These are phyloP conservation scores for Actenoides lindsayi DNA, from an alignment of 2,113 vertebrate species.

Conservation along the genomic window DNA sequence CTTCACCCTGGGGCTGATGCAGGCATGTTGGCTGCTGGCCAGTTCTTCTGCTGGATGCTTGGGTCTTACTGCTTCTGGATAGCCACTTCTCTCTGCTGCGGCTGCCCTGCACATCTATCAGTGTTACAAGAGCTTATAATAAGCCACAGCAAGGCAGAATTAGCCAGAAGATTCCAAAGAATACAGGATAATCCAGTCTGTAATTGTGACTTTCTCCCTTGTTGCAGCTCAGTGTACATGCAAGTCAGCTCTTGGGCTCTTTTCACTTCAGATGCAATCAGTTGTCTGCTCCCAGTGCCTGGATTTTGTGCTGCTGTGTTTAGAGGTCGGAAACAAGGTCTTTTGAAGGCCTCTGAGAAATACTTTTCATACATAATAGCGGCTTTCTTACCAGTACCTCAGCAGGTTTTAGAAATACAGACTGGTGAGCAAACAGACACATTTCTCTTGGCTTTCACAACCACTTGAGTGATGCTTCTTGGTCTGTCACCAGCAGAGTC, in stretches of 20 bases:
- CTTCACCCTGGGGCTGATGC: neutral
- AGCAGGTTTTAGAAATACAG: neutral
- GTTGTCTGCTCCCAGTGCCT: neutral
- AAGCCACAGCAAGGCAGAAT: constrained; percentile 7
- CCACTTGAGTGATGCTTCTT: neutral
- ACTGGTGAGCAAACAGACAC: neutral
- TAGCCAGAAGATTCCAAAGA: constrained; percentile 30
- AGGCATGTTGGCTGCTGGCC: constrained; percentile 4
- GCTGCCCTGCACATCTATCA: constrained; percentile 14
- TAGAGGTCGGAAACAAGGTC: neutral
- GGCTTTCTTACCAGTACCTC: neutral
- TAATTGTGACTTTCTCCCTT: neutral
- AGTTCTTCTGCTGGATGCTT: constrained; percentile 23
- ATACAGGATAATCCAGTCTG: constrained; percentile 23
- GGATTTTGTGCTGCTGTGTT: neutral
- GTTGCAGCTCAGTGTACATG: neutral
- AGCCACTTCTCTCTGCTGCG: neutral
- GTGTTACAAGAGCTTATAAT: constrained; percentile 17
- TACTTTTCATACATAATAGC: neutral
- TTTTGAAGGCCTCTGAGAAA: neutral
- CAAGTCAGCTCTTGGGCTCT: neutral
- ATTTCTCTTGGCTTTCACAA: neutral
- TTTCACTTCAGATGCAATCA: neutral
- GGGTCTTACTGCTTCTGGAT: constrained; percentile 8
- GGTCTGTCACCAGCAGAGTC: neutral